phyloP scores from a whole-genome alignment of 2,888 invertebrate species.

The Melangyna quadrimaculata region DNA sequence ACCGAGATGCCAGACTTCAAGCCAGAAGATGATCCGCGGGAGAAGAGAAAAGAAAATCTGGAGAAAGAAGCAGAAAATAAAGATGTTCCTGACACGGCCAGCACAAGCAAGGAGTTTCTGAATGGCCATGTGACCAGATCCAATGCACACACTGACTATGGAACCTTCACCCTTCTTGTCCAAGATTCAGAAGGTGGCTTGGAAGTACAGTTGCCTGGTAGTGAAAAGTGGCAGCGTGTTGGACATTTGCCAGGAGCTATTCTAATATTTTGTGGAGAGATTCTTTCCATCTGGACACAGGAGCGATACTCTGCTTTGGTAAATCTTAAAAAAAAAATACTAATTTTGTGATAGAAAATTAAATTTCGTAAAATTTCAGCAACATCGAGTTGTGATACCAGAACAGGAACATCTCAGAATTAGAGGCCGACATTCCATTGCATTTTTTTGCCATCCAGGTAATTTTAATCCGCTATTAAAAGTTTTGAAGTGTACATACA shows the following conservation, averaged over 20 bases:
- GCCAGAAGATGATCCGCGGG: slow-evolving; percentile 78
- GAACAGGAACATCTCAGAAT: slow-evolving; percentile 84
- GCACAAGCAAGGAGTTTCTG: slow-evolving; percentile 80
- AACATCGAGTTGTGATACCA: slow-evolving; percentile 89
- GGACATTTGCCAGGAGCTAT: slow-evolving; percentile 89
- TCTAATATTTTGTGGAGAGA: slow-evolving; percentile 88
- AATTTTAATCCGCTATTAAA: slow-evolving; percentile 56
- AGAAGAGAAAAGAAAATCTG: slow-evolving; percentile 71
- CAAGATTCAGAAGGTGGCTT: slow-evolving; percentile 90
- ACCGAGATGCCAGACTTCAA: slow-evolving; percentile 80
- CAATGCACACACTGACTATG: slow-evolving; percentile 88
- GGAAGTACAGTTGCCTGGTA: slow-evolving; percentile 84
- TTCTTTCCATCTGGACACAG: slow-evolving; percentile 88
- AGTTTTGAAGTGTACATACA: background rate
- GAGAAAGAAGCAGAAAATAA: slow-evolving; percentile 74
- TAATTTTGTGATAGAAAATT: background rate
- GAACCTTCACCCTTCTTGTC: slow-evolving; percentile 88
- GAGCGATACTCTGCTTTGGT: slow-evolving; percentile 87
- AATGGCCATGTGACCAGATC: slow-evolving; percentile 83
- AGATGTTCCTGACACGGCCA: slow-evolving; percentile 72
- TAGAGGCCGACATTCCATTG: slow-evolving; percentile 88
- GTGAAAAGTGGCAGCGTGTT: slow-evolving; percentile 87
- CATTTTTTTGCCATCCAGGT: slow-evolving; percentile 90
- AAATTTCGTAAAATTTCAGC: slow-evolving; percentile 78
- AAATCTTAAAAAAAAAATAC: slow-evolving; percentile 34